Base-by-base conservation (phyloP, 2,888 invertebrate genomes). In the Drosophila cognata region DNA sequence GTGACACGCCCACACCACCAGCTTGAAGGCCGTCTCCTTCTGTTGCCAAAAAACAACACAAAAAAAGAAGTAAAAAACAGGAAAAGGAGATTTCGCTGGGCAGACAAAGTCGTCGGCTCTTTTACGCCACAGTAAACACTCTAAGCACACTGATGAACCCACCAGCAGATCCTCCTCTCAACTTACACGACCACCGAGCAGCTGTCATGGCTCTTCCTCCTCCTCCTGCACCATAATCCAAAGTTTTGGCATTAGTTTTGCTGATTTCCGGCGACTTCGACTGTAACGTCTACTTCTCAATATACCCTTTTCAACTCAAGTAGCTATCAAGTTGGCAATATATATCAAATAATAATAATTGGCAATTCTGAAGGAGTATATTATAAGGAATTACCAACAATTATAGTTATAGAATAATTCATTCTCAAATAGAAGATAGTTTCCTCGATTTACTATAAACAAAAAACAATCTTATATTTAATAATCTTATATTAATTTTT, bases 231-330 rank as follows among this genome's bases (percentile, higher is more conserved):
- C 25, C 25, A 25, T 25, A 8, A 46, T 7, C 18, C 46, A 82
- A 89, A 82, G 68, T 84, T 89, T 81, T 51, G 51, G 83, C 82
- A 75, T 89, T 89, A 89, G 85, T 88, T 85, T 80, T 71, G 61
- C 81, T 81, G 90, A 86, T 85, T 89, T 89, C 81, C 90, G 71
- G 65, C 52, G 64, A 65, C 74, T 66, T 71, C 60, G 60, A 72
- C 68, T 56, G 70, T 56, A 56, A 71, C 59, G 63, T 76, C 68
- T 81, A 62, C 57, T 63, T 84, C 55, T 43, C 41, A 25, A 46
- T 51, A 38, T 67, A 65, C 81, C 46, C 81, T 75, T 33, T 18
- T 6, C 1, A 3, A 11, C 1, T 25, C 0, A 21, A 21, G 4
- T 18, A 38, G 29, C 7, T 16, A 13, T 35, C 6, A 35, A 55